Conservation (phyloP, 2,797 vertebrate genomes). For the Scomberomorus guttatus region DNA sequence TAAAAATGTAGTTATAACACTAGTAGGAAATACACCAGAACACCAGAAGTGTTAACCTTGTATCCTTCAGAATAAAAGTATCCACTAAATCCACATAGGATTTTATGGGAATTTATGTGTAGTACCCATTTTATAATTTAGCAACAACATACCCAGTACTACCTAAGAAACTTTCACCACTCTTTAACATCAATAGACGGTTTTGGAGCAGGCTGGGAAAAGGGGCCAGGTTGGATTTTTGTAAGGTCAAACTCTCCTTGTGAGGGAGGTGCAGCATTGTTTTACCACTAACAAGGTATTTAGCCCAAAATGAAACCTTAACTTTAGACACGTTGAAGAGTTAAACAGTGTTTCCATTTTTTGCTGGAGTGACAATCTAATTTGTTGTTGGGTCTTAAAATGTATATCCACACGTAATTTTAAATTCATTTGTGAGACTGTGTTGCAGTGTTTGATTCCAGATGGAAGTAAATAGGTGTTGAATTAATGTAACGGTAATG, state of each 20-base stretch:
- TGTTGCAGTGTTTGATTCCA: constrained; percentile 21
- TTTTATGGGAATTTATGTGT: background rate
- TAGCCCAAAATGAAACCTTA: background rate
- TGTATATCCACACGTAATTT: background rate
- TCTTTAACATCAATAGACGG: background rate
- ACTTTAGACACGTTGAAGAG: background rate
- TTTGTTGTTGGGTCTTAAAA: constrained; percentile 1
- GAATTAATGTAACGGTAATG: constrained; percentile 52
- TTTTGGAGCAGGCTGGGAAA: background rate
- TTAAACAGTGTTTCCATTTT: background rate
- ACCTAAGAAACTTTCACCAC: background rate
- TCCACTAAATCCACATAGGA: too few relatives aligned
- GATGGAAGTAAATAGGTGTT: constrained; percentile 28
- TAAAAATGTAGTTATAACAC: background rate
- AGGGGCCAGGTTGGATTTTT: background rate
- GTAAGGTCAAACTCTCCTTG: background rate
- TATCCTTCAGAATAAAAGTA: too few relatives aligned
- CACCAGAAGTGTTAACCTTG: too few relatives aligned
- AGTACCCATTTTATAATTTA: background rate
- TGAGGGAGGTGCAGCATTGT: background rate
- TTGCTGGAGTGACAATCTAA: background rate
- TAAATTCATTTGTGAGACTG: background rate
- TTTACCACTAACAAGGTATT: background rate
- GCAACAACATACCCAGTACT: background rate
- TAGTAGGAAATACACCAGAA: too few relatives aligned